Percentiles rank a stretch among this genome's conserved stretches.
These are phyloP conservation scores for Cylloceria caligata DNA, from an alignment of 2,888 invertebrate species.

Conservation along the genomic window DNA sequence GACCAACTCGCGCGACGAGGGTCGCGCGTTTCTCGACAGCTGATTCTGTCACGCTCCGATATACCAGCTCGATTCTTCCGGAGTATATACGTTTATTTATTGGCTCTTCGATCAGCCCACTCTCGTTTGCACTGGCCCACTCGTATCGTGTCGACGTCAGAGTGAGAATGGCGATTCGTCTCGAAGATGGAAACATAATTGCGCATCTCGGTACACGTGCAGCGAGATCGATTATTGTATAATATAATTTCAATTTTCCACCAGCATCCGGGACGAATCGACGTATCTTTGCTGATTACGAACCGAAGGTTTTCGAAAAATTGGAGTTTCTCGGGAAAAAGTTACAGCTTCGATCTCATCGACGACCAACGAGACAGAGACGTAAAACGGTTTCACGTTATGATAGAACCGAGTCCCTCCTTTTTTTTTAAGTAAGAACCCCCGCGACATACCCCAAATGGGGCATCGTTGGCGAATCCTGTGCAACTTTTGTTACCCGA, in stretches of 20 bases:
- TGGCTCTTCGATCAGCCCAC: constrained; percentile 41
- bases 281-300: no score
- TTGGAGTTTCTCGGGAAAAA: no score
- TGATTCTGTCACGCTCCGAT: constrained; percentile 59
- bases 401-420: no score
- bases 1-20: constrained; percentile 37
- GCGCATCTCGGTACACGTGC: constrained; percentile 5
- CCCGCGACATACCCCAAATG: no score
- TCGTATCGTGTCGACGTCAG: constrained; percentile 16
- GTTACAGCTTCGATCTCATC: no score
- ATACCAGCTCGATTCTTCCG: constrained; percentile 34
- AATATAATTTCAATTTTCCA: not conserved
- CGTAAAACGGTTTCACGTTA: no score
- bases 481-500: not conserved
- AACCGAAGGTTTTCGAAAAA: no score
- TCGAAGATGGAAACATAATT: constrained; percentile 15
- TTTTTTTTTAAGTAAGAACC: no score
- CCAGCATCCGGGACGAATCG: no score
- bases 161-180: constrained; percentile 10
- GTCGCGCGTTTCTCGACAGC: constrained; percentile 53
- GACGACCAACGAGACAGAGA: no score
- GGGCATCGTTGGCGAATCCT: not conserved
- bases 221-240: constrained; percentile 13
- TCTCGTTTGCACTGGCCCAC: not conserved
- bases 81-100: constrained; percentile 55